Evolutionary conservation across 2,113 vertebrate species (phyloP).

Genomic region (Guaruba guarouba): DNA sequence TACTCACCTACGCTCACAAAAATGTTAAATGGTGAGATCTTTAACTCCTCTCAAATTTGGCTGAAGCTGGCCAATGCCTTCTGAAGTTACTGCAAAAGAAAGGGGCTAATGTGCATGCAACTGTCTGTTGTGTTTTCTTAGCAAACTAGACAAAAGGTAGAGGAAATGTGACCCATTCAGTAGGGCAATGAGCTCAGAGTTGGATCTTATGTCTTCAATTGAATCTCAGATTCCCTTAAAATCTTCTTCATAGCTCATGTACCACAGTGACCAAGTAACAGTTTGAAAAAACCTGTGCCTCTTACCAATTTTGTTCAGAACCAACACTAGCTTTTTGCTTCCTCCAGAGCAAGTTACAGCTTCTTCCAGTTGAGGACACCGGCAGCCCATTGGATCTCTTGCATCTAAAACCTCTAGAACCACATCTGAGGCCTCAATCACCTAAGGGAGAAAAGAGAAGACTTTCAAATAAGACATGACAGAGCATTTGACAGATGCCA

Average conservation of each 20-base stretch:
- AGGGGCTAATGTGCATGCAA: background rate
- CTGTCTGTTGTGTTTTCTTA: background rate
- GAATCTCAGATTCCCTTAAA: slow-evolving; percentile 63
- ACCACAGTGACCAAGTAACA: background rate
- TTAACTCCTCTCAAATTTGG: background rate
- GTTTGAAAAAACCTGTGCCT: background rate
- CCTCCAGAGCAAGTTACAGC: slow-evolving; percentile 74
- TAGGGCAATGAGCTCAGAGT: slow-evolving; percentile 73
- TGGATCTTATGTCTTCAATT: slow-evolving; percentile 78
- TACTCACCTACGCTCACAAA: background rate
- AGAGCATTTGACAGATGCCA: background rate
- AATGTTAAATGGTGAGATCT: background rate
- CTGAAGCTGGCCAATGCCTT: background rate
- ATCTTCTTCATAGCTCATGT: slow-evolving; percentile 72
- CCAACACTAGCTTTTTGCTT: slow-evolving; percentile 85
- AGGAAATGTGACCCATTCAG: background rate
- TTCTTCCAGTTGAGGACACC: slow-evolving; percentile 91
- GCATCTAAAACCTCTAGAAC: slow-evolving; percentile 94
- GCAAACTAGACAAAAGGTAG: background rate
- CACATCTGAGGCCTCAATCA: slow-evolving; percentile 88
- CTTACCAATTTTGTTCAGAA: slow-evolving; percentile 94
- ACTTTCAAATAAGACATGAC: background rate
- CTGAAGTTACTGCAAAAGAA: background rate
- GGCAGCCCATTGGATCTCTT: slow-evolving; percentile 90
- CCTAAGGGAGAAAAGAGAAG: slow-evolving; percentile 68